Percentiles rank a stretch among this genome's conserved stretches.
These are phyloP conservation scores for Physella acuta DNA, from an alignment of 1,140 invertebrate species.

Conservation along the genomic window DNA sequence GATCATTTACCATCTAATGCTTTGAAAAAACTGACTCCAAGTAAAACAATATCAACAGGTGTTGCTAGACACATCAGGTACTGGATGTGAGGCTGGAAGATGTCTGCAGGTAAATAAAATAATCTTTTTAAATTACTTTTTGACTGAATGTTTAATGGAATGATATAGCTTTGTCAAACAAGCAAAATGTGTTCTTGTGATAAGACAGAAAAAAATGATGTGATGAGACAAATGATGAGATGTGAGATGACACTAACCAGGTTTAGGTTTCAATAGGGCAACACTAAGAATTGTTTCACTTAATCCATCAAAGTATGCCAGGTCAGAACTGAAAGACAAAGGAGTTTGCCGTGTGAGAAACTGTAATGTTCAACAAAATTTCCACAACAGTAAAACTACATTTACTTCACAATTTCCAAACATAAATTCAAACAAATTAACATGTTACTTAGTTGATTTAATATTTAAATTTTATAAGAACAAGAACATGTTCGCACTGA, in stretches of 20 bases:
- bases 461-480: no score
- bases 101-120: constrained; percentile 48
- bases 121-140: no score
- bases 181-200: constrained; percentile 3
- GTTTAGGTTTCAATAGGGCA: constrained; percentile 81
- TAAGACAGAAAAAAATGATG: not conserved
- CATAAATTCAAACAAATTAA: no score
- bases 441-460: no score
- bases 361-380: not conserved
- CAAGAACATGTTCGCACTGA: no score
- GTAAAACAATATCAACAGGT: constrained; percentile 86
- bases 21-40: constrained; percentile 74
- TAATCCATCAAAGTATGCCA: constrained; percentile 90
- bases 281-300: constrained; percentile 83
- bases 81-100: constrained; percentile 84
- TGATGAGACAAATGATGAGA: not conserved
- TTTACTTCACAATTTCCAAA: no score
- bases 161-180: no score
- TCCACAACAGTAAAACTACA: not conserved
- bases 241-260: constrained; percentile 61
- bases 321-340: constrained; percentile 71
- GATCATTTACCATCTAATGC: constrained; percentile 60
- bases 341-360: not conserved
- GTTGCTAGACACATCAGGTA: constrained; percentile 89
- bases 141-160: no score